phyloP scores from a whole-genome alignment of 64 coral and sea anemone genomes.

The Montipora sp. region DNA sequence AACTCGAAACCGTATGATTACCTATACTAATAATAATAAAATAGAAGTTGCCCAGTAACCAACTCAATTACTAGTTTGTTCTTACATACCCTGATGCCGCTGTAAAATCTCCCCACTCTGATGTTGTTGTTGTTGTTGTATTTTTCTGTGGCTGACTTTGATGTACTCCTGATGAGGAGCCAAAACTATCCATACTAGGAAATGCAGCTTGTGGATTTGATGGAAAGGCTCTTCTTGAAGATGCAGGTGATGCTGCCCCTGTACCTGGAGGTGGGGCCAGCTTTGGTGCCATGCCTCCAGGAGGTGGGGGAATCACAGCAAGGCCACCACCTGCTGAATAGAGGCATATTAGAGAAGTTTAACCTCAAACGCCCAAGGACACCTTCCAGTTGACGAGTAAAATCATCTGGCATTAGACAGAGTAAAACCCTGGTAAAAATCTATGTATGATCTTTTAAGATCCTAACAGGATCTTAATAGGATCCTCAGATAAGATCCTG shows the following conservation, averaged over 20 bases:
- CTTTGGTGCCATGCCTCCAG: conserved; percentile 67
- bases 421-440: too few species aligned
- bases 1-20: too few species aligned
- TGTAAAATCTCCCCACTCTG: conserved; percentile 96
- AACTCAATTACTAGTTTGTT: not conserved
- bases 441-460: too few species aligned
- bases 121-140: conserved; percentile 57
- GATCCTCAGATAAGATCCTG: too few species aligned
- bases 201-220: conserved; percentile 26
- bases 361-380: too few species aligned
- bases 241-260: conserved; percentile 59
- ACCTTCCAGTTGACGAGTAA: too few species aligned
- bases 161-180: conserved; percentile 31
- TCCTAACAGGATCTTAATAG: too few species aligned
- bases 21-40: too few species aligned
- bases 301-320: conserved; percentile 79
- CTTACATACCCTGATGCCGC: conserved; percentile 81
- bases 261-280: conserved; percentile 84
- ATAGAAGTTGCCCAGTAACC: too few species aligned
- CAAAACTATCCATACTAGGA: conserved; percentile 72
- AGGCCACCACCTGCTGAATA: conserved; percentile 56
- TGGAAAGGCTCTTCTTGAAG: conserved; percentile 40
- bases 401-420: too few species aligned
- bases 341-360: not conserved
- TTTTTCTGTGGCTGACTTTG: not conserved